Conservation (phyloP, 2,888 invertebrate species). For the Tipula confusa region DNA sequence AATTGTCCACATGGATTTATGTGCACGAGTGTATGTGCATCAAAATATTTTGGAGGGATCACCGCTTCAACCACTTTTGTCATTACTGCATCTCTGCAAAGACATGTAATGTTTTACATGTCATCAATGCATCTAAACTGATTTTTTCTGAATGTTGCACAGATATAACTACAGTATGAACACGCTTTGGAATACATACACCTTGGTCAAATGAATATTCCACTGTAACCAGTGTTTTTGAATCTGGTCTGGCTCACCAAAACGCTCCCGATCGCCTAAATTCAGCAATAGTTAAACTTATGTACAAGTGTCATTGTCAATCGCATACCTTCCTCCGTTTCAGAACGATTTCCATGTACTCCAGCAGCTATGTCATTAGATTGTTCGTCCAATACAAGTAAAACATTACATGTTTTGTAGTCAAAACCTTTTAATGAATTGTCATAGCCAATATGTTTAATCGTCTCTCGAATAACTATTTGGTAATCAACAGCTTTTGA, state of each 20-base stretch:
- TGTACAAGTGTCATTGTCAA: constrained; percentile 89
- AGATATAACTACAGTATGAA: constrained; percentile 98
- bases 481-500: no score
- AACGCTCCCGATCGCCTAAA: constrained; percentile 81
- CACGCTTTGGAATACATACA: constrained; percentile 88
- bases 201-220: constrained; percentile 91
- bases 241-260: constrained; percentile 94
- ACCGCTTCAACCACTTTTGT: constrained; percentile 88
- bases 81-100: constrained; percentile 77
- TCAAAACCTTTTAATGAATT: no score
- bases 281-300: constrained; percentile 85
- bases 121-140: constrained; percentile 71
- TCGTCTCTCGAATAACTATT: no score
- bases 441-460: no score
- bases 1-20: constrained; percentile 96
- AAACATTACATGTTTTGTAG: constrained; percentile 98
- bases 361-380: constrained; percentile 95
- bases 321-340: constrained; percentile 97
- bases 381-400: constrained; percentile 96
- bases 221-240: constrained; percentile 96
- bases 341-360: constrained; percentile 90
- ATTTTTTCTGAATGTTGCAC: constrained; percentile 95
- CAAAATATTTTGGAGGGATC: constrained; percentile 87
- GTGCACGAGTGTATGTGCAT: constrained; percentile 88
- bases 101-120: no score